These are phyloP conservation scores for Lithophane ornitopus DNA, from an alignment of 2,888 invertebrate genomes.

Conservation along the genomic window DNA sequence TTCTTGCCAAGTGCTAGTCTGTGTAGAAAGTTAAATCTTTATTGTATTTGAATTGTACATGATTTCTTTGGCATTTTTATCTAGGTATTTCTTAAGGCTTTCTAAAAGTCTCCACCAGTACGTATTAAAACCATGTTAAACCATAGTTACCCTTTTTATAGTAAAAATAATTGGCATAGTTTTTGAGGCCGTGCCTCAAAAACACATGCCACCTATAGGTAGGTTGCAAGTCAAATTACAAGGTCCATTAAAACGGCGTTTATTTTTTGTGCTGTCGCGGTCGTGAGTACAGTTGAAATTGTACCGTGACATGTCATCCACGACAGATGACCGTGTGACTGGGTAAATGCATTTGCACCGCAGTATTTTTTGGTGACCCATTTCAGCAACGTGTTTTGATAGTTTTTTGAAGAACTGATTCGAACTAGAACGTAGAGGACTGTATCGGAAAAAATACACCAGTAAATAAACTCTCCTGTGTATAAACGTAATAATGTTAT, in stretches of 20 bases:
- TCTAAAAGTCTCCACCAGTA: neutral
- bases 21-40: neutral
- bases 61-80: neutral
- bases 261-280: slow-evolving; percentile 20
- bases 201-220: neutral
- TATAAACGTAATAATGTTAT: too few species aligned
- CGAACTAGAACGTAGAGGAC: neutral
- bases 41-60: neutral
- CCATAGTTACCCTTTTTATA: neutral
- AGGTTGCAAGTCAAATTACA: slow-evolving; percentile 36
- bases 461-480: neutral
- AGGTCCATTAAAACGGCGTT: slow-evolving; percentile 42
- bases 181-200: slow-evolving; percentile 21
- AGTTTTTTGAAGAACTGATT: neutral
- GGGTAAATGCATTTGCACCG: slow-evolving; percentile 24
- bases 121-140: neutral
- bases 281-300: slow-evolving; percentile 17
- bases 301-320: slow-evolving; percentile 31
- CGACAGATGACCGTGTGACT: slow-evolving; percentile 34
- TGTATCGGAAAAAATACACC: neutral
- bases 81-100: neutral
- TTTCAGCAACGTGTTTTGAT: slow-evolving; percentile 24
- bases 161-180: too few species aligned
- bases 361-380: slow-evolving; percentile 18
- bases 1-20: neutral